Conservation (phyloP, 2,113 vertebrate genomes). For the Maccullochella peelii region DNA sequence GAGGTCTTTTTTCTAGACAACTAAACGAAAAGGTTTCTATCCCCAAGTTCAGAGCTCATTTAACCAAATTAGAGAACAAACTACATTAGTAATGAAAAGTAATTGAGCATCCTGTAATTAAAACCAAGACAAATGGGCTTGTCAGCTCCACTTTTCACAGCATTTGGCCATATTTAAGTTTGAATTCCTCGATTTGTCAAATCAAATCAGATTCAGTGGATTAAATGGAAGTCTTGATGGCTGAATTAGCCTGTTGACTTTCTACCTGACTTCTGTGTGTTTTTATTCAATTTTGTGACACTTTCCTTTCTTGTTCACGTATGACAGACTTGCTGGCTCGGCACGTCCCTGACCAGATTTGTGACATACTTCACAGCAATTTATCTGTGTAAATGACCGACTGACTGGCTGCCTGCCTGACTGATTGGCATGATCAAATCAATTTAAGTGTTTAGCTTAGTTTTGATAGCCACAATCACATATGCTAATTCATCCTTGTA, state of each 20-base stretch:
- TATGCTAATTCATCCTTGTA: conserved; percentile 25
- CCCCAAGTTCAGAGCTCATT: conserved; percentile 44
- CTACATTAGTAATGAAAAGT: conserved; percentile 73
- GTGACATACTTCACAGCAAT: conserved; percentile 9
- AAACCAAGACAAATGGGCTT: conserved; percentile 70
- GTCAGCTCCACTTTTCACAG: conserved; percentile 51
- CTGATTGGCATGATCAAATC: conserved; percentile 41
- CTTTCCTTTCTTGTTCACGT: conserved; percentile 4
- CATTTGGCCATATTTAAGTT: conserved; percentile 65
- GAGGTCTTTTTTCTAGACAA: conserved; percentile 32
- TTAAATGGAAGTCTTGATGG: conserved; percentile 12
- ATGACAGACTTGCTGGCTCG: neutral
- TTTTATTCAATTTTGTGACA: neutral
- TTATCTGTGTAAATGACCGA: conserved; percentile 31
- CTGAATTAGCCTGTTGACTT: conserved; percentile 17
- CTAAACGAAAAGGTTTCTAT: conserved; percentile 52
- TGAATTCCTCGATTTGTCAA: conserved; percentile 64
- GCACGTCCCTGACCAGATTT: conserved; percentile 28
- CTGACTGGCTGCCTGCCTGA: conserved; percentile 24
- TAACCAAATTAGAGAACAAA: conserved; percentile 62
- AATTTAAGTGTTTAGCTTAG: conserved; percentile 39
- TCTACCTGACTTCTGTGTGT: neutral
- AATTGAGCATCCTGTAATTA: conserved; percentile 72
- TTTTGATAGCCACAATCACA: conserved; percentile 26
- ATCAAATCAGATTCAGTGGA: conserved; percentile 9